Conservation (phyloP, 2,888 invertebrate genomes). For the Euclidia mi region DNA sequence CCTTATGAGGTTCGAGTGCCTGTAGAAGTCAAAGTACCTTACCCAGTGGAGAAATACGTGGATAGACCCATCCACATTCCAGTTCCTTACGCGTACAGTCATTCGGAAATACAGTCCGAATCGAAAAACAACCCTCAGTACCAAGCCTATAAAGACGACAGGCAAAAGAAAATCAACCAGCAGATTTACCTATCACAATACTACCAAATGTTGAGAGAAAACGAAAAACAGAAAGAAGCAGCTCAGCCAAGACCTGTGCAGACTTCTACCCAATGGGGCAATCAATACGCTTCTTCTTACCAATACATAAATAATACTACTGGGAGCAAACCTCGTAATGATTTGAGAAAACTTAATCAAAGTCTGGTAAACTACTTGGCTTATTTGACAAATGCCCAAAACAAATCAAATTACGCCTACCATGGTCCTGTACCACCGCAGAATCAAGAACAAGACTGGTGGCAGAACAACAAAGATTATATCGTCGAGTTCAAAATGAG, state of each 20-base stretch:
- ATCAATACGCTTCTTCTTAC: slow-evolving; percentile 79
- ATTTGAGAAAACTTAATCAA: slow-evolving; percentile 19
- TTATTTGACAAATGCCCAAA: slow-evolving; percentile 61
- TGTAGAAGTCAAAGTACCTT: slow-evolving; percentile 85
- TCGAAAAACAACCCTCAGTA: slow-evolving; percentile 50
- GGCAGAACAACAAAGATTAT: slow-evolving; percentile 53
- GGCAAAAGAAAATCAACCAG: slow-evolving; percentile 25
- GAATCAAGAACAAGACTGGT: slow-evolving; percentile 41
- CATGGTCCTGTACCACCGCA: slow-evolving; percentile 37
- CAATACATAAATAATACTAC: slow-evolving; percentile 74
- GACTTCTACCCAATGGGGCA: slow-evolving; percentile 76
- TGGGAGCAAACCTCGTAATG: slow-evolving; percentile 38
- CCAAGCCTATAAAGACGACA: slow-evolving; percentile 44
- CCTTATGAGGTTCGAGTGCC: slow-evolving; percentile 90
- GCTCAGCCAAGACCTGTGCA: slow-evolving; percentile 40
- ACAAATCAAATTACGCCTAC: slow-evolving; percentile 69
- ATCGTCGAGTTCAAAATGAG: slow-evolving; percentile 83
- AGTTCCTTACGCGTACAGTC: slow-evolving; percentile 48
- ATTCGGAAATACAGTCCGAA: slow-evolving; percentile 43
- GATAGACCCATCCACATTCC: slow-evolving; percentile 79
- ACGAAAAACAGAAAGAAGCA: slow-evolving; percentile 34
- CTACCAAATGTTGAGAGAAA: slow-evolving; percentile 47
- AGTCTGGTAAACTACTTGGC: slow-evolving; percentile 61
- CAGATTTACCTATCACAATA: slow-evolving; percentile 46
- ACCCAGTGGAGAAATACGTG: slow-evolving; percentile 77